Evolutionary conservation across 2,888 invertebrate species (phyloP).

Genomic region (Geophilus truncorum): DNA sequence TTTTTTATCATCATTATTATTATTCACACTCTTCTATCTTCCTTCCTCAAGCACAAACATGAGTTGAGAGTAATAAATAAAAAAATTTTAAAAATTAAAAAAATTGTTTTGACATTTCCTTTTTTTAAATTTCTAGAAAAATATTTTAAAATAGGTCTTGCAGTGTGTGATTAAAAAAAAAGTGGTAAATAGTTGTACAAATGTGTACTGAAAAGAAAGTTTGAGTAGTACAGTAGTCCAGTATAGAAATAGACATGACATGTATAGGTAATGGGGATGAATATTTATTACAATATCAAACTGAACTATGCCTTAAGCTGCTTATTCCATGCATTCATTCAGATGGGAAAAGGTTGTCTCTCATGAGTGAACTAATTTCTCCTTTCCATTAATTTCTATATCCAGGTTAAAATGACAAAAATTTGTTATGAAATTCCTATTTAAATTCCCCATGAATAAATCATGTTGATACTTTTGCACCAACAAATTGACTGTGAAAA

Average conservation of each 20-base stretch:
- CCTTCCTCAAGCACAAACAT: too few species aligned
- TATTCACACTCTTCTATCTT: too few species aligned
- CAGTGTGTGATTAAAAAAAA: too few species aligned
- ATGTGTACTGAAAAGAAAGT: too few species aligned
- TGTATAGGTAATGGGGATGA: not conserved
- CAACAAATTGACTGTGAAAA: not conserved
- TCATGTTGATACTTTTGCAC: not conserved
- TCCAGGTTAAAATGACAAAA: not conserved
- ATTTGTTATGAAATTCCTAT: not conserved
- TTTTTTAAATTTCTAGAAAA: too few species aligned
- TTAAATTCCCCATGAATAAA: too few species aligned
- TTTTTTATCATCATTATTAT: not conserved
- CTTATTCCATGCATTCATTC: not conserved
- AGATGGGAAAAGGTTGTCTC: not conserved
- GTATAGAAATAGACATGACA: not conserved
- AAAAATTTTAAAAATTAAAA: too few species aligned
- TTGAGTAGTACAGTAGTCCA: too few species aligned
- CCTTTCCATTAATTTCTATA: not conserved
- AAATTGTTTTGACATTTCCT: not conserved
- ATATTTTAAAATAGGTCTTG: not conserved
- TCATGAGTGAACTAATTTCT: not conserved
- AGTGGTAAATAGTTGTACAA: too few species aligned
- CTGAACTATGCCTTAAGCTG: too few species aligned
- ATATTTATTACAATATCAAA: not conserved
- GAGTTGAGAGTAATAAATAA: too few species aligned